Evolutionary conservation across 1,140 invertebrate species (phyloP).

Genomic region (Drosophila pandora): DNA sequence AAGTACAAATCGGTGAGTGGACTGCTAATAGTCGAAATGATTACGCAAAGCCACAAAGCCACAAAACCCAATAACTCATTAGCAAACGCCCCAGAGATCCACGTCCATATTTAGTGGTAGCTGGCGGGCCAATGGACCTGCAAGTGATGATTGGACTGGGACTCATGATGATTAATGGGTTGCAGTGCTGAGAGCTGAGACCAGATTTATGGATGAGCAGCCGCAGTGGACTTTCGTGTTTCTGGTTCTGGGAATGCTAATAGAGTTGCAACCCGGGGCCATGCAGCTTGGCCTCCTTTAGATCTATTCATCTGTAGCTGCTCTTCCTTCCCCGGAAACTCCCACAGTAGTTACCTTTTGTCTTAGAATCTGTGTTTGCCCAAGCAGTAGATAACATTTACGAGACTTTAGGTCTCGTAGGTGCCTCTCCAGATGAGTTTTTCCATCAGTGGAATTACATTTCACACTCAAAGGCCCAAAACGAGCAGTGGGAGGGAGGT

Average conservation of each 20-base stretch:
- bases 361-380: conserved; percentile 49
- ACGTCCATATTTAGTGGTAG: conserved; percentile 51
- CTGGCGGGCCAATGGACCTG: conserved; percentile 45
- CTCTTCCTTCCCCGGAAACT: conserved; percentile 37
- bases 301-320: conserved; percentile 8
- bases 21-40: conserved; percentile 60
- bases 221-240: conserved; percentile 19
- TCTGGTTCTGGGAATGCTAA: conserved; percentile 74
- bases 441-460: conserved; percentile 55
- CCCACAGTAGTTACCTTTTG: conserved; percentile 62
- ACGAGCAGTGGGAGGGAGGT: conserved; percentile 22
- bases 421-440: conserved; percentile 40
- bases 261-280: conserved; percentile 66
- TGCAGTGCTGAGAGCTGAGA: conserved; percentile 43
- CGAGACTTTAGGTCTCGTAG: conserved; percentile 21
- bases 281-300: conserved; percentile 34
- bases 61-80: conserved; percentile 75
- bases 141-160: conserved; percentile 76
- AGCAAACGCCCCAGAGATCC: conserved; percentile 63
- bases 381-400: conserved; percentile 61
- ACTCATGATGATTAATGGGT: conserved; percentile 78
- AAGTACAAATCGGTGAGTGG: conserved; percentile 66
- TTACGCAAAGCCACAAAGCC: conserved; percentile 61
- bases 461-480: conserved; percentile 13
- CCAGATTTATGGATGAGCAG: conserved; percentile 72